Evolutionary conservation across 2,888 invertebrate species (phyloP), one percentile per base, ranked within the genome.

Genomic region (Cyaniris semiargus): DNA sequence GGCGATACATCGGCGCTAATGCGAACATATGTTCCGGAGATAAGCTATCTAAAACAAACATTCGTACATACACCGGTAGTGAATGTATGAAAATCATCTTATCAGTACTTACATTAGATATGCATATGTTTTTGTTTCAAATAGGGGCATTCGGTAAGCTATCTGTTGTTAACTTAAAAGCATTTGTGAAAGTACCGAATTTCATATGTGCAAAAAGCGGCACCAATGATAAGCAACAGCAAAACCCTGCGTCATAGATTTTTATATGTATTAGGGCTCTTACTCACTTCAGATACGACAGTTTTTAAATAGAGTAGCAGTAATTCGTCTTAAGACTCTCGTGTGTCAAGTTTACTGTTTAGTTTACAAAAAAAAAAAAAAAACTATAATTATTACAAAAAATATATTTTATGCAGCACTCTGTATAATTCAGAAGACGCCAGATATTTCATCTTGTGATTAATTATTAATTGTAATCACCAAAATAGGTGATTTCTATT

Each of bases 21-120:
- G 80, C 79, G 80, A 82, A 83, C 84, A 84, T 83, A 82, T 84
- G 84, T 85, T 81, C 79, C 70, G 78, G 78, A 81, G 82, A 81
- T 82, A 81, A 74, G 78, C 81, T 84, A 84, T 83, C 83, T 80
- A 77, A 74, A 76, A 79, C 80, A 79, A 80, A 81, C 80, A 80
- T 66, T 79, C 77, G 48, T 70, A 78, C 76, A 80, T 76, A 77
- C 74, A 76, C 76, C 80, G 79, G 82, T 83, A 83, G 82, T 82
- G 76, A 81, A 81, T 77, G 53, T 78, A 81, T 79, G 80, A 80
- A 80, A 81, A 82, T 79, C 58, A 78, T 78, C 77, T 81, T 81
- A 81, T 81, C 81, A 76, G 15, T 78, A 77, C 78, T 44, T 78
- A 75, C 77, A 72, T 79, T 78, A 80, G 77, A 72, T 48, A 75